Base-by-base conservation (phyloP, 2,888 invertebrate genomes). In the Orthonevra nobilis region DNA sequence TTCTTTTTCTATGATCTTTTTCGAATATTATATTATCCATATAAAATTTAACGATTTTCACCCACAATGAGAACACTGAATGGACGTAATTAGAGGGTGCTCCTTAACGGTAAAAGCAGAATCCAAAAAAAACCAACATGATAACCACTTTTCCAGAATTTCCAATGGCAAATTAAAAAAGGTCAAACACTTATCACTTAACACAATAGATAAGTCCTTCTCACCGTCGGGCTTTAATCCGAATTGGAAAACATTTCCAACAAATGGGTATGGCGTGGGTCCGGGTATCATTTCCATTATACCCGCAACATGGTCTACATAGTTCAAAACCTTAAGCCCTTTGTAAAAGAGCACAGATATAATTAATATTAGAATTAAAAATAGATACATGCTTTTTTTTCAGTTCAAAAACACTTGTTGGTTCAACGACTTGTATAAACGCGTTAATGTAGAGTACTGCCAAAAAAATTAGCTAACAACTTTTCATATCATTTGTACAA, bases 201-300 rank as follows among this genome's bases (percentile, higher is more conserved):
- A n/a, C n/a, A n/a, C n/a, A n/a, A n/a, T n/a, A n/a, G n/a, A n/a
- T n/a, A n/a, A n/a, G n/a, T n/a, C n/a, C n/a, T n/a, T n/a, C 85
- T 84, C 54, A 87, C 87, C 86, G 38, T 81, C 84, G 28, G 86
- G 84, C 75, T 84, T 86, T 1, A 85, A 81, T 28, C 86, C 85
- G 44, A 87, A 84, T 81, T 87, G 86, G 81, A 85, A 85, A 9
- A 86, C 72, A 81, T 87, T 87, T 1, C 87, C 87, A 19, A 87
- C 84, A 70, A 87, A 84, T 0, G 87, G 87, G 74, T 86, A 85
- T 0, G 86, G 84, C 3, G 83, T 85, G 7, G 85, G 86, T 2
- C 87, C 87, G 1, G 87, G 86, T 68, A 87, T 85, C 85, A 85
- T 85, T 79, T 87, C 85, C 85, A 86, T 86, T 12, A 86, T 86